phyloP scores from a whole-genome alignment of 2,797 vertebrate genomes.

The Chelmon rostratus region DNA sequence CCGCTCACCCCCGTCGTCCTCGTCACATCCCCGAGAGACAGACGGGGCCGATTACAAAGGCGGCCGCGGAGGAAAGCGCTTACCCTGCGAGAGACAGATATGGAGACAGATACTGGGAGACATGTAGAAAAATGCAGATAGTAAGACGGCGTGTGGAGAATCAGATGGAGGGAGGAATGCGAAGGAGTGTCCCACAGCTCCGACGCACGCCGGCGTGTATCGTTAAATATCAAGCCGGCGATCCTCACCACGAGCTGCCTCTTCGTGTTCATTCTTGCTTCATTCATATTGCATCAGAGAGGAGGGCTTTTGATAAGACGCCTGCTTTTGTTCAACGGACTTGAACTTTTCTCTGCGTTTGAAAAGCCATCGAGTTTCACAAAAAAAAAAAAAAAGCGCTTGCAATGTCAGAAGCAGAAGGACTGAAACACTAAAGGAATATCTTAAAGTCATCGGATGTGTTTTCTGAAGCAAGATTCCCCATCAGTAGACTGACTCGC shows the following conservation, averaged over 20 bases:
- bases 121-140: conserved; percentile 11
- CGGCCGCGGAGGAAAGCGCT: conserved; percentile 18
- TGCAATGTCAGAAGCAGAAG: not conserved
- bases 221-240: conserved; percentile 24
- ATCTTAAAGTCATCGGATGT: not conserved
- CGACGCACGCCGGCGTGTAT: not conserved
- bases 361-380: not conserved
- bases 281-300: conserved; percentile 35
- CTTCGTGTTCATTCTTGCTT: conserved; percentile 57
- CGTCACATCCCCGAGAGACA: conserved; percentile 18
- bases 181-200: conserved; percentile 46
- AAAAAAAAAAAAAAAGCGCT: not conserved
- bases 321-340: conserved; percentile 34
- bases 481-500: not conserved
- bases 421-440: conserved; percentile 2
- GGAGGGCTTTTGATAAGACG: conserved; percentile 26
- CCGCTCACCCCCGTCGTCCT: conserved; percentile 38
- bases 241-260: conserved; percentile 10
- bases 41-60: conserved; percentile 5
- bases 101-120: not conserved
- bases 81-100: not conserved
- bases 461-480: not conserved
- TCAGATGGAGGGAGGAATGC: conserved; percentile 26
- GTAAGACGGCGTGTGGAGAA: conserved; percentile 1
- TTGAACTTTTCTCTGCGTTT: conserved; percentile 3